A percentile compares a stretch with the other conserved stretches of the same genome.
phyloP scores from a whole-genome alignment of 2,797 vertebrate genomes.

The Sebastes elongatus region DNA sequence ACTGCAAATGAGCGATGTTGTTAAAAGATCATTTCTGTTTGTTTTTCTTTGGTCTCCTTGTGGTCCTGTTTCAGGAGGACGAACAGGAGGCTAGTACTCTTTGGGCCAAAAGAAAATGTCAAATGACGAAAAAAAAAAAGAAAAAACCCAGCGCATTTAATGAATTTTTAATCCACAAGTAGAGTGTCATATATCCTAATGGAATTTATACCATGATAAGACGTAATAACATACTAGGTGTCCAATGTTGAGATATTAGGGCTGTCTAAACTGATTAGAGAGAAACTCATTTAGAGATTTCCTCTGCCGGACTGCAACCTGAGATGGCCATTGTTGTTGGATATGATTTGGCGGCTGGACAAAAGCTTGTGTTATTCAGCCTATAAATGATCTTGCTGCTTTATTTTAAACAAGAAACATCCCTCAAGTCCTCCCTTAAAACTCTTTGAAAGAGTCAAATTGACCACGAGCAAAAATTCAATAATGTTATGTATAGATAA shows the following conservation, averaged over 20 bases:
- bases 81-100: background rate
- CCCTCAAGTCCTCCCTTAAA: background rate
- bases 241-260: constrained; percentile 1
- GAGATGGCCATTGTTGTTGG: background rate
- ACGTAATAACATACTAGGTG: constrained; percentile 5
- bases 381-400: background rate
- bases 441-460: background rate
- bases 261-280: constrained; percentile 1
- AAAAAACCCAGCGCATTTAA: background rate
- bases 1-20: background rate
- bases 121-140: background rate
- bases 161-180: background rate
- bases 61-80: background rate
- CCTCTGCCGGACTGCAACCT: background rate
- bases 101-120: background rate
- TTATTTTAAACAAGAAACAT: background rate
- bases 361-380: background rate
- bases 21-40: constrained; percentile 2
- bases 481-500: background rate
- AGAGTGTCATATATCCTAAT: background rate
- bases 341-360: constrained; percentile 2
- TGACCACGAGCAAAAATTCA: background rate
- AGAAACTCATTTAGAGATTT: constrained; percentile 10
- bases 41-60: background rate
- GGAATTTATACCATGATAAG: background rate